Percentiles rank a stretch among this genome's conserved stretches.
Conservation (phyloP, 2,113 vertebrate genomes). For the Emydura subglobosa region DNA sequence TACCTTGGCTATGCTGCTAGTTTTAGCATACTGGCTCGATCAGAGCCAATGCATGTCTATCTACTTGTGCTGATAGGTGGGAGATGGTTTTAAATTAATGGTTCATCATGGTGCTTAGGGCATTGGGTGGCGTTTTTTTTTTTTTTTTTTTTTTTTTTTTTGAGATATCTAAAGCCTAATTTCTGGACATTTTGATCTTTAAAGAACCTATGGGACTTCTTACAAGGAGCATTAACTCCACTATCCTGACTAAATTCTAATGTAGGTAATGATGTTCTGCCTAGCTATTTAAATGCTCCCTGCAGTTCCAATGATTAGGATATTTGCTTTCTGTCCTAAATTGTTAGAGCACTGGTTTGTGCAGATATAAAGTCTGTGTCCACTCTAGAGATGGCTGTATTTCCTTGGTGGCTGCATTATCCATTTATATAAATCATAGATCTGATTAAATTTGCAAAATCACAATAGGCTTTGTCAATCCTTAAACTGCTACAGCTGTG, state of each 20-base stretch:
- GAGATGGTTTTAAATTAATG: not conserved
- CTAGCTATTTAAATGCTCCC: accelerated
- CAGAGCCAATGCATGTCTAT: not conserved
- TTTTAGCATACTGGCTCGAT: not conserved
- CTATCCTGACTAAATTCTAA: not conserved
- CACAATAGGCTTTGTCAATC: not conserved
- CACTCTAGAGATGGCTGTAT: not conserved
- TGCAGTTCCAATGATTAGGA: not conserved
- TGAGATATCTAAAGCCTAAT: not conserved
- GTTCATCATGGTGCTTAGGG: not conserved
- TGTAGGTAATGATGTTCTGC: not conserved
- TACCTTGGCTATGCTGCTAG: not conserved
- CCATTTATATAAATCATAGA: not conserved
- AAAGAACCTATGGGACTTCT: not conserved
- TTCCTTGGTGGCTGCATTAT: not conserved
- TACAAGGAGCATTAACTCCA: not conserved
- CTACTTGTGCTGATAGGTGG: not conserved
- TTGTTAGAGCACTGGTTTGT: not conserved
- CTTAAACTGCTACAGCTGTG: not conserved
- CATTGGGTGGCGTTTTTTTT: not conserved
- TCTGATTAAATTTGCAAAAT: not conserved
- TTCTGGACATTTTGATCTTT: not conserved
- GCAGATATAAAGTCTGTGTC: not conserved
- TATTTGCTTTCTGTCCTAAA: not conserved
- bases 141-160: too few relatives aligned